Evolutionary conservation across 2,797 vertebrate genomes (phyloP), one percentile per base, ranked within the genome.

Genomic region (Protosalanx chinensis): DNA sequence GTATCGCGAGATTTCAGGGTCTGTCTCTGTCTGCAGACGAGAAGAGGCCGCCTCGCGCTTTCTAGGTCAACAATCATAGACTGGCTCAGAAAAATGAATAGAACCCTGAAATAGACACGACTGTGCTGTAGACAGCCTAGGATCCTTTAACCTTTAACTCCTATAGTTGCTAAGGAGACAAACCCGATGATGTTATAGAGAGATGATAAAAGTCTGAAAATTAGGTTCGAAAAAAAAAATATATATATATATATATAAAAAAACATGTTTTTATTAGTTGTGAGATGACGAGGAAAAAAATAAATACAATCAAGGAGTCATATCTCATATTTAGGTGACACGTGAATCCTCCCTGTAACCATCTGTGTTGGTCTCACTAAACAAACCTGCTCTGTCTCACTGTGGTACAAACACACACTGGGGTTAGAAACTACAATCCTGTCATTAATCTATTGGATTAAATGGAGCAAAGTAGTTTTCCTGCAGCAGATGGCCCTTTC

Each of bases 1-100:
- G 12, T 27, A 85, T 15, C 89, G 90, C 90, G 90, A 91, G 87
- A 88, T 10, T 82, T 85, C 0, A 57, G 0, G 29, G 1, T 15
- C 15, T 2, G 60, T 73, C 80, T 79, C 78, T 78, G 85, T 82
- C 29, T 56, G 49, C 67, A 57, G 29, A 35, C 7, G 53, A 68
- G 53, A 58, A 6, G 30, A 57, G 7, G 6, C 1, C 30, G 15
- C 15, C 12, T 27, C 35, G 33, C 20, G 12, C 63, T 70, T 30
- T 53, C 18, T 49, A 8, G n/a, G 41, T n/a, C 37, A 49, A 23
- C 67, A 58, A 46, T 41, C 68, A 60, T 37, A 33, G 57, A 49
- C 23, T 46, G 41, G 41, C 23, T 60, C 7, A 60, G 23, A 7
- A 60, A 60, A 12, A 20, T 29, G 58, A 60, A 60, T 23, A 60